A percentile compares a stretch with the other conserved stretches of the same genome.
These are phyloP conservation scores for Corythornis leucogaster DNA, from an alignment of 2,797 vertebrate genomes.

Conservation along the genomic window DNA sequence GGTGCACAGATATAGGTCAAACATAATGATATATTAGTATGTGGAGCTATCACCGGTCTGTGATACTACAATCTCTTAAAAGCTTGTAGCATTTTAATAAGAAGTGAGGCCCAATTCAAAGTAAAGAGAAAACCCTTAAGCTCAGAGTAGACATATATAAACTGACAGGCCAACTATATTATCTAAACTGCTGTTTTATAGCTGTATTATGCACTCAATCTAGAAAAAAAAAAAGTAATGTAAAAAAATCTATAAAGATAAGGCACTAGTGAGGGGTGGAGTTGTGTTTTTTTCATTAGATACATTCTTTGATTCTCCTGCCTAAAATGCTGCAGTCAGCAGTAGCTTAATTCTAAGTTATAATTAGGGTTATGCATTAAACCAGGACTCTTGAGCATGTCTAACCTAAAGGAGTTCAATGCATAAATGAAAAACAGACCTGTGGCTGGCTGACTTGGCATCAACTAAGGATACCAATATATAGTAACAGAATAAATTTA, in stretches of 20 bases:
- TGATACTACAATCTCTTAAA: constrained; percentile 28
- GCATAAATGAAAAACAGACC: constrained; percentile 79
- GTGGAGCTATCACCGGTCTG: constrained; percentile 24
- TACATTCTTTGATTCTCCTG: constrained; percentile 72
- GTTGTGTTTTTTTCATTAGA: constrained; percentile 65
- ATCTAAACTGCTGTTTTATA: constrained; percentile 73
- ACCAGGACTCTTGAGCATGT: constrained; percentile 76
- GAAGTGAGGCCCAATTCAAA: constrained; percentile 54
- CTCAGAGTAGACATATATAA: constrained; percentile 59
- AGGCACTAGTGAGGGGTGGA: constrained; percentile 54
- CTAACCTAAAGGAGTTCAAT: constrained; percentile 74
- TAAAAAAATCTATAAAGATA: constrained; percentile 72
- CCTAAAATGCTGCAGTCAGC: constrained; percentile 80
- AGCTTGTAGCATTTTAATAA: constrained; percentile 57
- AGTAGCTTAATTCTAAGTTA: constrained; percentile 80
- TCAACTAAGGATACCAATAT: constrained; percentile 61
- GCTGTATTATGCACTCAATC: constrained; percentile 68
- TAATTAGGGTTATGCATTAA: constrained; percentile 85
- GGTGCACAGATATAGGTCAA: constrained; percentile 10
- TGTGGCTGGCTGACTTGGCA: constrained; percentile 76
- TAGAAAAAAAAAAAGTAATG: constrained; percentile 6
- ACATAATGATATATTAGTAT: constrained; percentile 20
- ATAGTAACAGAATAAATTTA: constrained; percentile 75
- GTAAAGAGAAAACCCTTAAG: constrained; percentile 60
- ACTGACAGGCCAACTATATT: constrained; percentile 65